Percentiles rank a stretch among this genome's conserved stretches.
Evolutionary conservation across 2,888 invertebrate genomes (phyloP).

Genomic region (Pecten maximus): DNA sequence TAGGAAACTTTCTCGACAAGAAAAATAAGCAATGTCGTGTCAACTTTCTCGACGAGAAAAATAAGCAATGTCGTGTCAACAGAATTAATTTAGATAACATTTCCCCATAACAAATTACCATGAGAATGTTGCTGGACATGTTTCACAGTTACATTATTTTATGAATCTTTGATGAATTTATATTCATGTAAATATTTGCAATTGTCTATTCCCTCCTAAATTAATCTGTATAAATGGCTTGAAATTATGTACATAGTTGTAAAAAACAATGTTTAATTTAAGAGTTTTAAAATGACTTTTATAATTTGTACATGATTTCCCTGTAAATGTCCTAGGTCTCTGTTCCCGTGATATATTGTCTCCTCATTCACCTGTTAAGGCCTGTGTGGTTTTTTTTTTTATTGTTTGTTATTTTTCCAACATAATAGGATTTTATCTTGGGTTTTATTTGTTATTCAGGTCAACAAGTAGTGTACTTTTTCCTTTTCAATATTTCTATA

Average conservation of each 20-base stretch:
- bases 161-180: neutral
- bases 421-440: constrained; percentile 25
- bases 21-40: neutral
- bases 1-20: neutral
- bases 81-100: neutral
- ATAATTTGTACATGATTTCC: constrained; percentile 35
- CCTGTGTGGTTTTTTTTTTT: constrained; percentile 10
- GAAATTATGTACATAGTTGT: constrained; percentile 22
- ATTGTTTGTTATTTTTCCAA: constrained; percentile 13
- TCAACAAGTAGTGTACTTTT: neutral
- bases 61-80: neutral
- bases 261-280: constrained; percentile 23
- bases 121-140: neutral
- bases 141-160: neutral
- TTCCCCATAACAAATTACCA: neutral
- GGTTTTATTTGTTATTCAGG: constrained; percentile 32
- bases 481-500: neutral
- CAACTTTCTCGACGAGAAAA: constrained; percentile 7
- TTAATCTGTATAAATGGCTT: constrained; percentile 34
- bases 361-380: neutral
- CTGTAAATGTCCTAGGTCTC: neutral
- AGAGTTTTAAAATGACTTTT: constrained; percentile 21
- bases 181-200: constrained; percentile 13
- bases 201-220: constrained; percentile 28
- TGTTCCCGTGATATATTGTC: constrained; percentile 20